A percentile compares a stretch with the other conserved stretches of the same genome.
These are phyloP conservation scores for Epinephelus moara DNA, from an alignment of 2,113 vertebrate genomes.

Conservation along the genomic window DNA sequence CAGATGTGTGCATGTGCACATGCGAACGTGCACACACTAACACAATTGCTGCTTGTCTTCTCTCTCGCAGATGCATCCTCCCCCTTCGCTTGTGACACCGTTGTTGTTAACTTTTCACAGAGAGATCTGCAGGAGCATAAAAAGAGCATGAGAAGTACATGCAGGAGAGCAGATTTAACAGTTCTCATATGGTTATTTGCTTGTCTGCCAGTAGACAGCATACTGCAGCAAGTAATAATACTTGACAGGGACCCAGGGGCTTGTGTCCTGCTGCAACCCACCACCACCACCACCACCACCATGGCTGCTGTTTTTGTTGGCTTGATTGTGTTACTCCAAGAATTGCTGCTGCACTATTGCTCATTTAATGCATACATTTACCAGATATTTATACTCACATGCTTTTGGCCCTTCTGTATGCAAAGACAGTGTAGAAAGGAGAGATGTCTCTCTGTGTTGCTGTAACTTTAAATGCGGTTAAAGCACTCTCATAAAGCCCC, in stretches of 20 bases:
- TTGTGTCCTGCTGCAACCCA: constrained; percentile 47
- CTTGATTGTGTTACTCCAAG: constrained; percentile 47
- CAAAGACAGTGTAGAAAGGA: neutral
- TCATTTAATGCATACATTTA: constrained; percentile 5
- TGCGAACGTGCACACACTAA: constrained; percentile 15
- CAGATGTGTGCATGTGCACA: constrained; percentile 48
- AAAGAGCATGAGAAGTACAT: constrained; percentile 26
- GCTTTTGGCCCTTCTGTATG: neutral
- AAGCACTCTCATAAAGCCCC: constrained; percentile 4
- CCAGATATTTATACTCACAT: constrained; percentile 28
- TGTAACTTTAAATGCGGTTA: constrained; percentile 24
- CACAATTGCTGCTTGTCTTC: neutral
- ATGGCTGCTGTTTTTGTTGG: constrained; percentile 28
- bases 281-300: constrained; percentile 20
- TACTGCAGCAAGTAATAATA: constrained; percentile 58
- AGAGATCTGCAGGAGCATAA: constrained; percentile 18
- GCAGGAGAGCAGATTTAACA: constrained; percentile 42
- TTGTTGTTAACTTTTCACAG: constrained; percentile 48
- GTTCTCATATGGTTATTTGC: constrained; percentile 50
- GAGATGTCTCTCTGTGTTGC: neutral
- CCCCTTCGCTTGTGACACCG: neutral
- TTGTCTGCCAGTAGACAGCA: constrained; percentile 52
- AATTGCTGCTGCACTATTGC: constrained; percentile 9
- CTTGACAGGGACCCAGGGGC: constrained; percentile 64
- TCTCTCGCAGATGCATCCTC: constrained; percentile 20